Percentiles rank a stretch among this genome's conserved stretches.
phyloP scores from a whole-genome alignment of 2,797 vertebrate species.

The Cossypha niveicapilla region DNA sequence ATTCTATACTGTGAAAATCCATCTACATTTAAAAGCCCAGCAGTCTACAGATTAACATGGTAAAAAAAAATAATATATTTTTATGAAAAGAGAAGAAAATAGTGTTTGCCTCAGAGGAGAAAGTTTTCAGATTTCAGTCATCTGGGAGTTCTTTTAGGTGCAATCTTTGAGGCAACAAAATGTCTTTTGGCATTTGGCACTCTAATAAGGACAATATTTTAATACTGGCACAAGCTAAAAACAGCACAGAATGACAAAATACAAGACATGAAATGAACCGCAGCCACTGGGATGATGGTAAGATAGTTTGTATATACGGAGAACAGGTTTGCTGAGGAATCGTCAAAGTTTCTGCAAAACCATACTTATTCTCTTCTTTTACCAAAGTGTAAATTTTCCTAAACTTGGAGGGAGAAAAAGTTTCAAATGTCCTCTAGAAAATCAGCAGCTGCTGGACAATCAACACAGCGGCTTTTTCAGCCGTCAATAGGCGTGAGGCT shows the following conservation, averaged over 20 bases:
- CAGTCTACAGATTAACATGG: constrained; percentile 58
- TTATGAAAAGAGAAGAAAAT: constrained; percentile 54
- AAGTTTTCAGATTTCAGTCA: constrained; percentile 23
- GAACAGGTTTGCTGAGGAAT: constrained; percentile 38
- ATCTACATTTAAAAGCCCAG: constrained; percentile 63
- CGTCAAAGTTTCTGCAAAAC: constrained; percentile 47
- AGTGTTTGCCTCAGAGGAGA: constrained; percentile 51
- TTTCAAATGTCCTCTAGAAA: constrained; percentile 65
- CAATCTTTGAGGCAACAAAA: constrained; percentile 46
- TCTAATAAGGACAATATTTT: constrained; percentile 65
- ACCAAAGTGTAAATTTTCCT: constrained; percentile 50
- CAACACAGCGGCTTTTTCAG: not conserved
- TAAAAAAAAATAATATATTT: constrained; percentile 48
- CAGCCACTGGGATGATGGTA: constrained; percentile 42
- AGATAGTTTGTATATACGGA: not conserved
- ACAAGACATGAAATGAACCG: constrained; percentile 51
- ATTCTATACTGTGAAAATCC: constrained; percentile 47
- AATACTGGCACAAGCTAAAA: constrained; percentile 78
- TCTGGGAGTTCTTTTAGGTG: constrained; percentile 7
- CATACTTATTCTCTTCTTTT: constrained; percentile 1
- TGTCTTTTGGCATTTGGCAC: constrained; percentile 75
- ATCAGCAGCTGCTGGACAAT: constrained; percentile 55
- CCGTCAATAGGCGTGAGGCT: constrained; percentile 83
- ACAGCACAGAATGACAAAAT: constrained; percentile 65
- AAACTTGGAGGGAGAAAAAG: constrained; percentile 57